Conservation (phyloP, 2,113 vertebrate genomes). For the Pollachius pollachius region DNA sequence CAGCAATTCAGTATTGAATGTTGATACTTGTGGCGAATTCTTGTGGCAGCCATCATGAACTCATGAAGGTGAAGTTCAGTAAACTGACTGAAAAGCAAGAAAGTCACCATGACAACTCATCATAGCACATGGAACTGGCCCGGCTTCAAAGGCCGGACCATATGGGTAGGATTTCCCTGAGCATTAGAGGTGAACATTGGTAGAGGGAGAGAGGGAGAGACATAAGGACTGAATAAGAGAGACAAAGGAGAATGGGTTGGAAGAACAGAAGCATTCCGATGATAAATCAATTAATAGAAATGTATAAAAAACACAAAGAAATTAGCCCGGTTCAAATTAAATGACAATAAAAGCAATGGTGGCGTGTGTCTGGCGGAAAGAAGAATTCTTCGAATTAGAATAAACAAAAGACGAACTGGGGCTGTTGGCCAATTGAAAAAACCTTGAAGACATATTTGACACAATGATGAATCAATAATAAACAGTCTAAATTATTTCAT, state of each 20-base stretch:
- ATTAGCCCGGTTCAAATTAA: slow-evolving; percentile 26
- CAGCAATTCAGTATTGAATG: too few relatives aligned
- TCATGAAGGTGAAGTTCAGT: too few relatives aligned
- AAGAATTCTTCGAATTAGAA: slow-evolving; percentile 49
- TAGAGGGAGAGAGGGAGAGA: slow-evolving; percentile 1
- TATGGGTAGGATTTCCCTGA: slow-evolving; percentile 51
- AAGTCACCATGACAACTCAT: too few relatives aligned
- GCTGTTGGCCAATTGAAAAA: slow-evolving; percentile 55
- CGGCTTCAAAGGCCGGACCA: slow-evolving; percentile 58
- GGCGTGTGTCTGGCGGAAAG: slow-evolving; percentile 51
- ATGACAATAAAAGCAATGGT: slow-evolving; percentile 38
- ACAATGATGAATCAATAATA: slow-evolving; percentile 54
- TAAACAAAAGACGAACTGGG: slow-evolving; percentile 22
- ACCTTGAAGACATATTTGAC: slow-evolving; percentile 37
- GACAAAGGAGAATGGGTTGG: background rate
- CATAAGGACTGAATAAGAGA: background rate
- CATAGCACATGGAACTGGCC: slow-evolving; percentile 7
- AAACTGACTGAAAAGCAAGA: slow-evolving; percentile 16
- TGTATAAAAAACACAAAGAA: background rate
- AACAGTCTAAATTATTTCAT: slow-evolving; percentile 29
- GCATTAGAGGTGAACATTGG: slow-evolving; percentile 31
- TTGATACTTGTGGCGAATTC: too few relatives aligned
- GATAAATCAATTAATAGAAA: background rate
- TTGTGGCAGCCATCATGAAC: too few relatives aligned
- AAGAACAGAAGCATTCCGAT: background rate